These are phyloP conservation scores for Lepidurus couesii DNA, from an alignment of 1,140 invertebrate genomes.

Conservation along the genomic window DNA sequence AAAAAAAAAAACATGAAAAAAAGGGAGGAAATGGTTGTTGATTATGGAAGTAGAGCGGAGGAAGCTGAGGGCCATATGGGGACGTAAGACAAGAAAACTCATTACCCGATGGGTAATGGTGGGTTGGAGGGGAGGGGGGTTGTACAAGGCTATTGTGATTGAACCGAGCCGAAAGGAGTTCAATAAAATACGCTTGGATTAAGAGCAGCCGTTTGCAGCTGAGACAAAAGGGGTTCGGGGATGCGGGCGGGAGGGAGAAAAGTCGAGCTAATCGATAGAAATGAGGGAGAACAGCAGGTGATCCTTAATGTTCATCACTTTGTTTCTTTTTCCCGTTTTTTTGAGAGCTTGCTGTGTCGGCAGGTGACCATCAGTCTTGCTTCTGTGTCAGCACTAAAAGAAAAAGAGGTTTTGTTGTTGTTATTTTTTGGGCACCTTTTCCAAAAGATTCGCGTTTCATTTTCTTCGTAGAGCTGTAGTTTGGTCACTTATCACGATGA, in stretches of 20 bases:
- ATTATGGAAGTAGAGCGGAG: background rate
- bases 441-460: too few relatives aligned
- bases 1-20: background rate
- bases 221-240: background rate
- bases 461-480: too few relatives aligned
- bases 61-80: background rate
- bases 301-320: too few relatives aligned
- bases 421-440: too few relatives aligned
- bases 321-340: too few relatives aligned
- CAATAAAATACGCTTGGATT: background rate
- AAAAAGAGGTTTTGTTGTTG: too few relatives aligned
- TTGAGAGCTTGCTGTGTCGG: too few relatives aligned
- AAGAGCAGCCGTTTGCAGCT: background rate
- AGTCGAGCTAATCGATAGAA: background rate
- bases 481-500: too few relatives aligned
- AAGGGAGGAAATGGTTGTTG: background rate
- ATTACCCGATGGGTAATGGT: background rate
- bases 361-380: too few relatives aligned
- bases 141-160: background rate
- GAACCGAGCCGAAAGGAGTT: background rate
- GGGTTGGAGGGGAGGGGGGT: background rate
- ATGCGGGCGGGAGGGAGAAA: background rate
- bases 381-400: too few relatives aligned
- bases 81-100: constrained; percentile 12
- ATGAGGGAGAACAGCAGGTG: too few relatives aligned